Percentiles rank a stretch among this genome's conserved stretches.
Evolutionary conservation across 2,888 invertebrate species (phyloP).

Genomic region (Myopa tessellatipennis): DNA sequence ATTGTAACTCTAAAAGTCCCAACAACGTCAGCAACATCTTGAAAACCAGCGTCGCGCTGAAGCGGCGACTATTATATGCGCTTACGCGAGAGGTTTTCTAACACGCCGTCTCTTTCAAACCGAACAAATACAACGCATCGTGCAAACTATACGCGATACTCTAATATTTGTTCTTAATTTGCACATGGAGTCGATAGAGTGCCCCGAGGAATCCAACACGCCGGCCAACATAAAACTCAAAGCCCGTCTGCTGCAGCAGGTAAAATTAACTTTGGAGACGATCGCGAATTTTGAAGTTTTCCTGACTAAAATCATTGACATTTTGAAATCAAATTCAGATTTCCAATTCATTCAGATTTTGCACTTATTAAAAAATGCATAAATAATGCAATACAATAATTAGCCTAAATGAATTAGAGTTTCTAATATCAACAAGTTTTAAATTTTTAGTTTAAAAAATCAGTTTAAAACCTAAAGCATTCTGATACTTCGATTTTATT

Average conservation of each 20-base stretch:
- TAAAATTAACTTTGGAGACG: constrained; percentile 37
- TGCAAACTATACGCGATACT: constrained; percentile 66
- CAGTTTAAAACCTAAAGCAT: background rate
- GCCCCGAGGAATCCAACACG: constrained; percentile 51
- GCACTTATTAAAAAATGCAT: background rate
- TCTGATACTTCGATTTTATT: background rate
- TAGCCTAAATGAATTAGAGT: background rate
- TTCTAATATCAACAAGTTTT: no score
- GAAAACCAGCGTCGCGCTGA: constrained; percentile 38
- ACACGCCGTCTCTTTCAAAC: constrained; percentile 84
- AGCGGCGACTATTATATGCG: constrained; percentile 78
- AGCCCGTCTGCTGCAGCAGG: constrained; percentile 63
- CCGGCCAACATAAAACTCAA: constrained; percentile 61
- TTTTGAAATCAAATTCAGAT: no score
- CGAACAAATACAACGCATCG: constrained; percentile 81
- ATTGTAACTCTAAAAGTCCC: constrained; percentile 11
- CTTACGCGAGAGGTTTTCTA: constrained; percentile 80
- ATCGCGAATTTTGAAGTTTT: no score
- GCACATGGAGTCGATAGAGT: constrained; percentile 59
- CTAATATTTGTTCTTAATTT: constrained; percentile 64
- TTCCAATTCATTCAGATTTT: no score
- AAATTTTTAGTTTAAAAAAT: no score
- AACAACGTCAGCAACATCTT: constrained; percentile 24
- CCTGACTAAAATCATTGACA: no score
- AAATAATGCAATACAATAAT: background rate